phyloP scores from a whole-genome alignment of 2,797 vertebrate species.

The Phoebastria nigripes region DNA sequence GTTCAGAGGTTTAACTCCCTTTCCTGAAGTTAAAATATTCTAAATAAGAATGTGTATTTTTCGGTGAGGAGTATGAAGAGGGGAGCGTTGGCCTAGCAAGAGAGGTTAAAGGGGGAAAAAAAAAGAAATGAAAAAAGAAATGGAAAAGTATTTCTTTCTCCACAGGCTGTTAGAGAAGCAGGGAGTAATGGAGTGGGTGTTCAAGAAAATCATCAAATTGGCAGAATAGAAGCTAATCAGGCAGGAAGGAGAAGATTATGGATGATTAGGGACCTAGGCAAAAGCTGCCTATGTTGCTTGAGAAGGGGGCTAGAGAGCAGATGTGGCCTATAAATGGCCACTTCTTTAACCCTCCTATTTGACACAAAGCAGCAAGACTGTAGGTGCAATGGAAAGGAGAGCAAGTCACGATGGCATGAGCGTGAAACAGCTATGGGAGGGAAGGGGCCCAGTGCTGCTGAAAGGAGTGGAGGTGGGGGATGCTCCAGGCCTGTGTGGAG shows the following conservation, averaged over 20 bases:
- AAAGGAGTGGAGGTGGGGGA: background rate
- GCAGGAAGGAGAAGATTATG: conserved; percentile 26
- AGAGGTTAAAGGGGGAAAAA: rapidly evolving
- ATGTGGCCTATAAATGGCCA: background rate
- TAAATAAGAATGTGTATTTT: background rate
- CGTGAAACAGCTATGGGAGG: rapidly evolving
- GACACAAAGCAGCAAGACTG: background rate
- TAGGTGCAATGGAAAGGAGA: background rate
- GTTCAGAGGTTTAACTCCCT: background rate
- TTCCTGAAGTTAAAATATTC: background rate
- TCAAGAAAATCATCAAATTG: conserved; percentile 31
- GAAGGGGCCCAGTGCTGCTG: background rate
- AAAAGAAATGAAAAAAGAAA: background rate
- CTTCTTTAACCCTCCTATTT: background rate
- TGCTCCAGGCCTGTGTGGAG: background rate
- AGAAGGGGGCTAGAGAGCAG: background rate
- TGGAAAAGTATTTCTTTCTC: background rate
- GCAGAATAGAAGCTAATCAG: conserved; percentile 40
- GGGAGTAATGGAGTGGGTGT: background rate
- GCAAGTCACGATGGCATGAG: background rate
- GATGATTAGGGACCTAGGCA: background rate
- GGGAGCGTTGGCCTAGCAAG: background rate
- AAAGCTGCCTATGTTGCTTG: background rate
- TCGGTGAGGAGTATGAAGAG: background rate
- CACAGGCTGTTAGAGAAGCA: background rate